phyloP scores from a whole-genome alignment of 2,888 invertebrate genomes.

The Cephus runcator region DNA sequence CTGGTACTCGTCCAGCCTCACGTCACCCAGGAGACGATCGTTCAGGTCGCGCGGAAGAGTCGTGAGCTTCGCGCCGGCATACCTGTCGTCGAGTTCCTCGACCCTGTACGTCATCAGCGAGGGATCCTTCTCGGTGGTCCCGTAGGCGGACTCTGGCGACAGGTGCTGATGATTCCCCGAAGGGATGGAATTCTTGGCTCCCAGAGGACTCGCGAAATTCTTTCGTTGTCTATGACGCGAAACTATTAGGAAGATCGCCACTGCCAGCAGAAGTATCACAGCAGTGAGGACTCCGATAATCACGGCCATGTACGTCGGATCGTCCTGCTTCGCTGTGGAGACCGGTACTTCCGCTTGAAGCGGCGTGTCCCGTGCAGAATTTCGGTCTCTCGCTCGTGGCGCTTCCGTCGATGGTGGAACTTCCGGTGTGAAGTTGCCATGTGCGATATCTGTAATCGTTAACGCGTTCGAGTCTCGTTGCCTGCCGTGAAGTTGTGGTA shows the following conservation, averaged over 20 bases:
- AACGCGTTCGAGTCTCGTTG: neutral
- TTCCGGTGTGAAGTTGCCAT: constrained; percentile 71
- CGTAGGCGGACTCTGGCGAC: constrained; percentile 69
- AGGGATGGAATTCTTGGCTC: constrained; percentile 65
- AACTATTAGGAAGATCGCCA: constrained; percentile 70
- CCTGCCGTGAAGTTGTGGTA: neutral
- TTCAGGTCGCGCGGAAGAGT: constrained; percentile 61
- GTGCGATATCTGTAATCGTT: constrained; percentile 66
- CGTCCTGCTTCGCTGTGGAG: constrained; percentile 66
- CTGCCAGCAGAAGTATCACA: constrained; percentile 69
- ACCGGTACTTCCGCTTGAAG: constrained; percentile 61
- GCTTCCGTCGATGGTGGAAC: constrained; percentile 62
- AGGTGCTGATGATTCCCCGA: constrained; percentile 64
- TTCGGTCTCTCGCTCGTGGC: constrained; percentile 53
- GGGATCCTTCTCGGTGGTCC: constrained; percentile 68
- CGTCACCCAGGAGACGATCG: constrained; percentile 61
- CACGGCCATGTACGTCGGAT: constrained; percentile 69
- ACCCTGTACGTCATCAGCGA: constrained; percentile 69
- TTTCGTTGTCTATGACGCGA: constrained; percentile 67
- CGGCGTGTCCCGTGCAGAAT: constrained; percentile 52
- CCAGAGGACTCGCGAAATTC: constrained; percentile 66
- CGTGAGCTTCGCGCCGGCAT: constrained; percentile 60
- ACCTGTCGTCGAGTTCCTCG: constrained; percentile 70
- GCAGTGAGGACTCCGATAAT: constrained; percentile 71
- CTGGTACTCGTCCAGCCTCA: constrained; percentile 63